phyloP scores from a whole-genome alignment of 2,888 invertebrate species.

The Scaeva pyrastri region DNA sequence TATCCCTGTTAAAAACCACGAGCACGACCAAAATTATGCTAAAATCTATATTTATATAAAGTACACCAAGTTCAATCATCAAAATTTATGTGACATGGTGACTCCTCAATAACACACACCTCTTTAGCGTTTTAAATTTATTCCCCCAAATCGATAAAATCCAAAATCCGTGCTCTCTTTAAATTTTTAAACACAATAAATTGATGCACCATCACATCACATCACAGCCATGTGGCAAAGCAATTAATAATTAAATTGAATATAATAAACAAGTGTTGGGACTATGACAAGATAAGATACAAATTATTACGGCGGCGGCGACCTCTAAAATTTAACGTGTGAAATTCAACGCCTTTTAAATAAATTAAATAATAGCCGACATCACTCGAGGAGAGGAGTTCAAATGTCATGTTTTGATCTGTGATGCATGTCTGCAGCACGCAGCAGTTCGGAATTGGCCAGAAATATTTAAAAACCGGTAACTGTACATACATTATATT shows the following conservation, averaged over 20 bases:
- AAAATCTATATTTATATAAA: too few species aligned
- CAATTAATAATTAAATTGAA: too few species aligned
- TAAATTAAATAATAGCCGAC: constrained; percentile 36
- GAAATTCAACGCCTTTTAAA: constrained; percentile 50
- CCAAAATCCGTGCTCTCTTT: too few species aligned
- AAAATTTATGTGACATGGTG: too few species aligned
- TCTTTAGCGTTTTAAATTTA: too few species aligned
- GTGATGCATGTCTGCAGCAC: constrained; percentile 17
- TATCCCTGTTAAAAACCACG: background rate
- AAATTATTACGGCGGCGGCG: background rate
- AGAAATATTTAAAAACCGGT: background rate
- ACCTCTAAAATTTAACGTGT: constrained; percentile 47
- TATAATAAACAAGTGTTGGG: background rate
- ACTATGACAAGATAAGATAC: background rate
- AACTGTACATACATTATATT: too few species aligned
- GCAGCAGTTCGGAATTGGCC: background rate
- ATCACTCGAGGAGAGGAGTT: constrained; percentile 31
- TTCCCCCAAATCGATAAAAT: too few species aligned
- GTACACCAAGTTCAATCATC: too few species aligned
- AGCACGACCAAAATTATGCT: background rate
- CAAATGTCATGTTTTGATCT: constrained; percentile 61
- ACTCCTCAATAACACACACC: too few species aligned
- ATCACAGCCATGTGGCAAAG: too few species aligned
- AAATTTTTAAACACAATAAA: too few species aligned
- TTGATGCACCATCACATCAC: too few species aligned